Evolutionary conservation across 2,113 vertebrate genomes (phyloP), one percentile per base, ranked within the genome.

Genomic region (Eubucco bourcierii): DNA sequence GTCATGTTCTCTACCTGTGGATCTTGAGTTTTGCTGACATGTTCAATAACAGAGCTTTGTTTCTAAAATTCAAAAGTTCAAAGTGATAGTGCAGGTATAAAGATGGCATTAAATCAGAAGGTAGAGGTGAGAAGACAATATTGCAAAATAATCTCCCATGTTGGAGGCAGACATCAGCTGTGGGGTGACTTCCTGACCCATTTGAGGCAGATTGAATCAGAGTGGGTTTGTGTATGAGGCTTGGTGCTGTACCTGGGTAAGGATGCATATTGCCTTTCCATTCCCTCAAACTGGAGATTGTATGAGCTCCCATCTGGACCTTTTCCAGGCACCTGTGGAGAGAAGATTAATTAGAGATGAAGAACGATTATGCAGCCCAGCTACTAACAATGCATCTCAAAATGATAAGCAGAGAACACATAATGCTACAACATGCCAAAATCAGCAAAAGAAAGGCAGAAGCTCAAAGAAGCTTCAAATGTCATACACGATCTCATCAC

Each of bases 261-360:
- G 24, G 98, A 97, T 18, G 97, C 96, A 20, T 98, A 98, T 63
- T 98, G 98, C 20, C 98, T 95, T 80, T 99, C 98, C 72, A 97
- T n/a, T 15, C 98, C 98, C 59, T 99, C 98, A 15, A 98, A 98
- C 70, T 92, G 97, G 41, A 98, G 97, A 65, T 5, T 96, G 94
- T 96, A 97, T 3, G 96, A 85, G 17, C 95, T 98, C 31, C 97
- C 95, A 61, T 99, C 98, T 65, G 98, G 97, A 91, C 97, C 97
- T 96, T 98, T 98, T 94, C 97, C 98, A 84, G 98, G 95, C 97
- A 98, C 97, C 98, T 99, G 98, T 96, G 95, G 98, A 96, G 97
- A 97, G 81, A 72, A 96, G 80, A 97, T 89, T 96, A 97, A 98
- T 97, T 97, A 98, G 96, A 97, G 95, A 97, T 97, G 97, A 97